These are phyloP conservation scores for Toxonevra muliebris DNA, from an alignment of 2,888 invertebrate genomes.

Conservation along the genomic window DNA sequence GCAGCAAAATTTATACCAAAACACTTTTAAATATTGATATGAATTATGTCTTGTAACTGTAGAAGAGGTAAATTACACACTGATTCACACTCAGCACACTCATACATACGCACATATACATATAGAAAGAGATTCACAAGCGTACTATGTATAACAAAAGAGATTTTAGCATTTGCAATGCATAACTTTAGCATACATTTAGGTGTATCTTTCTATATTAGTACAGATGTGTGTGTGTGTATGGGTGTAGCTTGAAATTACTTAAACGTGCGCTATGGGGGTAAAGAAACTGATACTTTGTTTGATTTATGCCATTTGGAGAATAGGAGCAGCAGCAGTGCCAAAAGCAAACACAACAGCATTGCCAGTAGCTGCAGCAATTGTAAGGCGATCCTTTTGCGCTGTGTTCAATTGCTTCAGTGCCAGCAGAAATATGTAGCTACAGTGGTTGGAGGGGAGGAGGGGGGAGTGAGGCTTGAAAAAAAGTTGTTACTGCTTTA, in stretches of 20 bases:
- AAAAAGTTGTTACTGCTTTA: too few species aligned
- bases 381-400: background rate
- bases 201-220: background rate
- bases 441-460: constrained; percentile 1
- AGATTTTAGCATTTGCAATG: background rate
- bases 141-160: background rate
- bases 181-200: background rate
- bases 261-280: background rate
- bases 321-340: background rate
- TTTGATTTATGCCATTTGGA: background rate
- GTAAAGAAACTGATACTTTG: background rate
- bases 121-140: constrained; percentile 17
- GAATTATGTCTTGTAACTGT: constrained; percentile 2
- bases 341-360: background rate
- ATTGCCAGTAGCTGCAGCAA: background rate
- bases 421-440: background rate
- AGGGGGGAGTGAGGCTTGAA: too few species aligned
- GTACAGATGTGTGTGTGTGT: too few species aligned
- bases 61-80: background rate
- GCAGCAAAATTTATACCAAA: constrained; percentile 17
- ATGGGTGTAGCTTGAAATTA: background rate
- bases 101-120: constrained; percentile 1
- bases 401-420: background rate
- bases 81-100: background rate
- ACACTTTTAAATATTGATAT: constrained; percentile 15